Evolutionary conservation across 2,888 invertebrate genomes (phyloP).

Genomic region (Odontomyia ornata): DNA sequence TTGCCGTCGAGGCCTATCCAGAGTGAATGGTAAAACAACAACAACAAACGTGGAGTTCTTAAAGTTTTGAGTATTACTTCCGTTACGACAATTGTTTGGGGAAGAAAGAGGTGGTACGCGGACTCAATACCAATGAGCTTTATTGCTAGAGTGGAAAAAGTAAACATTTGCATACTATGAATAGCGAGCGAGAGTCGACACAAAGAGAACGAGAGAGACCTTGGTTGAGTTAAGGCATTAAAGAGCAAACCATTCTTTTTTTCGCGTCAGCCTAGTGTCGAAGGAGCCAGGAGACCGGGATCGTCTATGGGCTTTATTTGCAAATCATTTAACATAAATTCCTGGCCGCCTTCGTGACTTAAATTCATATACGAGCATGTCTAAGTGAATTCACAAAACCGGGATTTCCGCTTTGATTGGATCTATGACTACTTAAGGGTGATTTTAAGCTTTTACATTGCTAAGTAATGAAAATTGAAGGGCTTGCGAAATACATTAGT

Average conservation of each 20-base stretch:
- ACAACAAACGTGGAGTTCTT: constrained; percentile 4
- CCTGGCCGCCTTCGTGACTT: constrained; percentile 21
- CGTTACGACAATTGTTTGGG: constrained; percentile 2
- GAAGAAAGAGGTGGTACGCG: neutral
- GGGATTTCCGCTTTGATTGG: constrained; percentile 1
- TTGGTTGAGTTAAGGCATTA: neutral
- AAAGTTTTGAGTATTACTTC: constrained; percentile 26
- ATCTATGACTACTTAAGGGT: neutral
- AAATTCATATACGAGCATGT: constrained; percentile 19
- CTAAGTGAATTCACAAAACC: constrained; percentile 1
- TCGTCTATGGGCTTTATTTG: constrained; percentile 11
- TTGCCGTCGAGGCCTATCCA: constrained; percentile 16
- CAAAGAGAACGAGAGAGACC: too few species aligned
- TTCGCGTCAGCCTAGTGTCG: too few species aligned
- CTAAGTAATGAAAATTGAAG: too few species aligned
- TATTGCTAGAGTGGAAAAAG: constrained; percentile 23
- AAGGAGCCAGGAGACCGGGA: neutral
- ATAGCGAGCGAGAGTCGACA: neutral
- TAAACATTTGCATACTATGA: constrained; percentile 30
- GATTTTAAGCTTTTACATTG: neutral
- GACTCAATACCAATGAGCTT: constrained; percentile 27
- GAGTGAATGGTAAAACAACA: neutral
- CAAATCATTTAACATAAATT: constrained; percentile 37
- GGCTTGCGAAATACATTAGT: too few species aligned
- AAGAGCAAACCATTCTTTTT: constrained; percentile 26